Base-by-base conservation (phyloP, 2,888 invertebrate genomes). In the Falcaria lacertinaria region DNA sequence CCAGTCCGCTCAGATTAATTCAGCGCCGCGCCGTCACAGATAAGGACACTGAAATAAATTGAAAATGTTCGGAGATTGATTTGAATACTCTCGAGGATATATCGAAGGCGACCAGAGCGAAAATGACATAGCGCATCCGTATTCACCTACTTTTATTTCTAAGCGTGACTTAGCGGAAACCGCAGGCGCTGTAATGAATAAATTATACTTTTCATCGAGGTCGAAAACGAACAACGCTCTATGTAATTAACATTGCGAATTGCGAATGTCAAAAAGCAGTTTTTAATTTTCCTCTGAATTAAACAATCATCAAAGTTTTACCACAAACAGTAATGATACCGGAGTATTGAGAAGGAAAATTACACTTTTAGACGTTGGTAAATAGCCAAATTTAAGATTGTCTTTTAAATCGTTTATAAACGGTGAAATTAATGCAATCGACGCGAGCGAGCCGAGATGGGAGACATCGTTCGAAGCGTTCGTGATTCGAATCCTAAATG, bases 61-160 rank as follows among this genome's bases (percentile, higher is more conserved):
- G 90, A 90, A 90, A 90, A 89, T 87, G 87, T 87, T 87, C 83
- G 77, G 77, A 84, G 89, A 90, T 90, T 89, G 89, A 89, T 90
- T 90, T 88, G 87, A 89, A 89, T 89, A 83, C 80, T 77, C 75
- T 68, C 64, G 74, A 82, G 80, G 74, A 84, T 84, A 83, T 83
- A 87, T 79, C 74, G 74, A 73, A 74, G 74, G 73, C 74, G 69
- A 66, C 63, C 63, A 66, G 55, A 60, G 64, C 72, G 60, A 69
- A 65, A 76, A 77, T 74, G 69, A 77, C 73, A 64, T 69, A 69
- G 74, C 76, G 64, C 72, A 71, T 69, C 69, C 72, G 72, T 68
- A 69, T 68, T 66, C 54, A 58, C 48, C 60, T 60, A 63, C 70
- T 69, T 69, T 61, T 54, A 60, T 64, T 56, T 53, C 48, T 60